Percentiles rank a stretch among this genome's conserved stretches.
Conservation (phyloP, 2,797 vertebrate species). For the Loris lydekkerianus region DNA sequence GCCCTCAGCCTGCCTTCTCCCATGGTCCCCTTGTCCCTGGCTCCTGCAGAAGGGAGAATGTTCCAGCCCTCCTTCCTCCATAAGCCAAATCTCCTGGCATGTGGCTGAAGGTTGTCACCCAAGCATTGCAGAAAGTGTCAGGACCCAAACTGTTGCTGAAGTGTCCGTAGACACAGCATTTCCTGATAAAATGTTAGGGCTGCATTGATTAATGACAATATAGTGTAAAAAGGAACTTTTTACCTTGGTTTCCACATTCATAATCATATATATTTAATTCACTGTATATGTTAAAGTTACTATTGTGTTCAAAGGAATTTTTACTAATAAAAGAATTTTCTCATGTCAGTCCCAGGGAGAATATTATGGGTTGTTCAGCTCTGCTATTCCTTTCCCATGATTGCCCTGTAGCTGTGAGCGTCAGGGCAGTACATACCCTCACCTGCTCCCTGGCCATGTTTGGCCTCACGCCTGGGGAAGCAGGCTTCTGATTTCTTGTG, state of each 20-base stretch:
- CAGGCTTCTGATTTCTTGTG: constrained; percentile 54
- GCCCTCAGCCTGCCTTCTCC: not conserved
- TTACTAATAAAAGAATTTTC: not conserved
- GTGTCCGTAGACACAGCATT: not conserved
- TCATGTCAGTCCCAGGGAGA: not conserved
- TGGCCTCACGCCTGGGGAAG: not conserved
- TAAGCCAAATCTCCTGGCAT: fast-evolving
- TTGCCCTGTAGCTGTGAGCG: not conserved
- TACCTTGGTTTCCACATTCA: not conserved
- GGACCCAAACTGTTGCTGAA: not conserved
- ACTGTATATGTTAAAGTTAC: not conserved
- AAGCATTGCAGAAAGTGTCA: not conserved
- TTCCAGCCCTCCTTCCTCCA: not conserved
- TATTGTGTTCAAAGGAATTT: not conserved
- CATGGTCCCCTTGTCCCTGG: no score
- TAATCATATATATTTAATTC: not conserved
- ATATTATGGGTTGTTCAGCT: not conserved
- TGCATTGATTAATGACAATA: not conserved
- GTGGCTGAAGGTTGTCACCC: not conserved
- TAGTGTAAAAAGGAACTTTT: not conserved
- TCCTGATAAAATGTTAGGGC: not conserved
- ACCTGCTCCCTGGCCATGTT: not conserved
- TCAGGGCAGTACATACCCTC: not conserved
- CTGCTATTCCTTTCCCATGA: not conserved
- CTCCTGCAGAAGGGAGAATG: not conserved